Base-by-base conservation (phyloP, 2,797 vertebrate species). In the Rhynchonycteris naso region DNA sequence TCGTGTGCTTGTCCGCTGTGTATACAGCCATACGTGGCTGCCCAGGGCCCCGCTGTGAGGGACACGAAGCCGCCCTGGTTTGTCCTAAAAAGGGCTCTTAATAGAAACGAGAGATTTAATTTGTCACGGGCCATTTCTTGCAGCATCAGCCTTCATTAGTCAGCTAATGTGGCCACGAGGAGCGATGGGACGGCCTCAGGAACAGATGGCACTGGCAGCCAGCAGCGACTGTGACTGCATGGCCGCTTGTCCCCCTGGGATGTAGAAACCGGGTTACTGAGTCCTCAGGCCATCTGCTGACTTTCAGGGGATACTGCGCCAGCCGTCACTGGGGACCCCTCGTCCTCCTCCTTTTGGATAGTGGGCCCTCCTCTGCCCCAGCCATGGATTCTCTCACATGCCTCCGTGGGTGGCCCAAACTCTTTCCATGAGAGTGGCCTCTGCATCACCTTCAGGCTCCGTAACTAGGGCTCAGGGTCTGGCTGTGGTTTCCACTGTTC, bases 1-100 rank as follows among this genome's bases (percentile, higher is more conserved):
- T 35, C 28, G 0, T 0, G 0, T 58, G 13, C 58, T 3, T 18
- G 54, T 28, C n/a, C 21, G 7, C 13, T 6, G 1, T 43, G 78
- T 47, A 4, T 43, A 5, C 2, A 7, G 71, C 66, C 13, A 0
- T 30, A 12, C 28, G 15, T 11, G 1, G n/a, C 33, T 15, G 68
- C 30, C 91, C 59, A 2, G 10, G 28, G 11, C 58, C 68, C 83
- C 7, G 61, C 35, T 1, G 1, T 2, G 65, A 71, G 65, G 63
- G 87, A 71, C 19, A 0, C 1, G 18, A 47, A 85, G 69, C 92
- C 16, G 35, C 71, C 85, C 76, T 16, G 61, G 75, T 78, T 80
- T 89, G 83, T 92, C 95, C 93, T 94, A 52, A 90, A 96, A 95
- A 88, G 90, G 91, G 95, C 96, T 95, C 91, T 59, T 68, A 65